Base-by-base conservation (phyloP, 30 jellyfish, hydroid and myxozoan species). In the Pelagia noctiluca region DNA sequence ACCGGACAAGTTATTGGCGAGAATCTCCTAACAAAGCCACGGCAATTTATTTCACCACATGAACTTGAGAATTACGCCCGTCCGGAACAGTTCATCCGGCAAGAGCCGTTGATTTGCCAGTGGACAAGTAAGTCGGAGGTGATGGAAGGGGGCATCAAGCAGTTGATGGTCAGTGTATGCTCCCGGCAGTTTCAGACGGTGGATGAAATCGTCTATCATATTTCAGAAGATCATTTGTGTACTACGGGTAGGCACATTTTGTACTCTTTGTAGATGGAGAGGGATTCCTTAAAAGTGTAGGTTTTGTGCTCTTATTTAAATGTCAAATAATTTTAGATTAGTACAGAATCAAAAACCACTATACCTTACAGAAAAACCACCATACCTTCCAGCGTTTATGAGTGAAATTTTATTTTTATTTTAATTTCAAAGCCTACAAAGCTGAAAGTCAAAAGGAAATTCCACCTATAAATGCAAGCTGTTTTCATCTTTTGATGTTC, bases 151-250 rank as follows among this genome's bases (percentile, higher is more conserved):
- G 84, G 31, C 30, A 78, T 77, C 16, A 81, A 81, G 65, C 84
- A 69, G 23, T 10, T 71, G 35, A 46, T 80, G 0, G 88, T 68
- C 52, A 78, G 50, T 10, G 63, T 82, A 11, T 92, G 98, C 82
- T 48, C 89, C 29, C 63, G 90, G 35, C 95, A 86, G 52, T 92
- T 92, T 73, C 87, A 75, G 36, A 77, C 88, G 2, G 91, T 92
- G 2, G 90, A 86, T 5, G 93, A 92, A 35, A 80, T 92, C 21
- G 98, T 92, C 34, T 92, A 92, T 62, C 98, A 92, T 73, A 80
- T 92, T 12, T 87, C 97, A 3, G 98, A 92, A 33, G 84, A 80
- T 36, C 98, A 92, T 69, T 50, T 92, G 83, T 76, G 95, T 76
- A 92, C 68, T 61, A 78, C 68, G 4, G 68, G 68, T 5, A 53